Base-by-base conservation (phyloP, 2,888 invertebrate genomes). In the Taphrorychus bicolor region DNA sequence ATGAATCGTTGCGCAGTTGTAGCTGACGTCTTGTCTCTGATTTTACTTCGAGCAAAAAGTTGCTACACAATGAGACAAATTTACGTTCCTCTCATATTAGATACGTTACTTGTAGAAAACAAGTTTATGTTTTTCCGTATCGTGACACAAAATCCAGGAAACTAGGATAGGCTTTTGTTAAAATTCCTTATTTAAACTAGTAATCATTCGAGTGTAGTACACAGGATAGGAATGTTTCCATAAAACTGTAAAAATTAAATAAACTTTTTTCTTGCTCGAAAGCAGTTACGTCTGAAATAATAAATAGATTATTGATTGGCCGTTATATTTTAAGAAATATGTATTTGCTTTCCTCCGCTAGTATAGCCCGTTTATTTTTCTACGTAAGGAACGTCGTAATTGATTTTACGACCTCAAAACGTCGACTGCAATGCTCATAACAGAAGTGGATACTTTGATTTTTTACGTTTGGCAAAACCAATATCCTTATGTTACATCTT, bases 241-340 rank as follows among this genome's bases (percentile, higher is more conserved):
- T 32, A 32, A n/a, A n/a, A 11, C 32, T 32, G 32, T 1, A 32
- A 32, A 32, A 32, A 32, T 45, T 45, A 45, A 45, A 45, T 45
- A 45, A 45, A 45, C 45, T 45, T 45, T 45, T 42, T 45, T 45
- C 14, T 14, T 45, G 45, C 45, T 45, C 5, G 45, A 17, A 45
- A 5, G 45, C 45, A 14, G 45, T 45, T 16, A 45, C 14, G 45
- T 17, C 45, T 45, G 17, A 45, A 45, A 45, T 45, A 45, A 45
- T 45, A 45, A 45, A 45, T 45, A 45, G 16, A 45, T 45, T 45
- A 16, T 45, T 14, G 45, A 45, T 17, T 5, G 45, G 45, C 14
- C 17, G 45, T 17, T 45, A 45, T 45, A 45, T 45, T 45, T 45
- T 45, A 45, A 17, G 45, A 45, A 45, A 45, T 45, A 45, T 17